Evolutionary conservation across 2,113 vertebrate species (phyloP), one percentile per base, ranked within the genome.

Genomic region (Monopterus albus): DNA sequence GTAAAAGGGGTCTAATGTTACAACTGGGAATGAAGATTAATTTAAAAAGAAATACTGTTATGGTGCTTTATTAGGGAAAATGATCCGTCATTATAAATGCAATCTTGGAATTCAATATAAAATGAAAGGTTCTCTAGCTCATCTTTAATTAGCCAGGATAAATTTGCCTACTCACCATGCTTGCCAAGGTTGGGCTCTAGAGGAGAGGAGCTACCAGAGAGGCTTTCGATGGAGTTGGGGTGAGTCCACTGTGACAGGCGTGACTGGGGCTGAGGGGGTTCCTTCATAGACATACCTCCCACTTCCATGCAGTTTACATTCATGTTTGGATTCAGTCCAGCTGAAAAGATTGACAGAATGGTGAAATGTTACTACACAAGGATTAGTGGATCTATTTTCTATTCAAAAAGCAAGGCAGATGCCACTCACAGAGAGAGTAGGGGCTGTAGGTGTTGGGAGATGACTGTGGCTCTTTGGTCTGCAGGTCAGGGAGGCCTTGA

Each of bases 381-480:
- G 23, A 47, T 12, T 0, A 26, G 9, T 6, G 0, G 14, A 31
- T 29, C 7, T 13, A 25, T 58, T 17, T 17, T 6, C 20, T 7
- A 10, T 53, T 43, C 17, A 52, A 15, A 35, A 39, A 57, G 7
- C 18, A 15, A 26, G 4, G 7, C 5, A 8, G n/a, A 47, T 9
- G 5, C 5, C 43, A 90, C 97, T 92, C 84, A 99, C 97, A 94
- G 55, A 98, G 95, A 90, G 96, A 91, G 86, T 99, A 98, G 86
- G 94, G 94, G 93, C 95, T 93, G 85, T 96, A 99, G 85, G 94
- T 92, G 93, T 92, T 96, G 87, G 95, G 94, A 87, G 96, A 96
- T 91, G 96, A 95, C 94, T 96, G 97, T 84, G 94, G 96, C 94
- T 99, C 97, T 99, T 99, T 99, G 97, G 97, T 98, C 96, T 96